Base-by-base conservation (phyloP, 2,888 invertebrate species). In the Elysia crispata region DNA sequence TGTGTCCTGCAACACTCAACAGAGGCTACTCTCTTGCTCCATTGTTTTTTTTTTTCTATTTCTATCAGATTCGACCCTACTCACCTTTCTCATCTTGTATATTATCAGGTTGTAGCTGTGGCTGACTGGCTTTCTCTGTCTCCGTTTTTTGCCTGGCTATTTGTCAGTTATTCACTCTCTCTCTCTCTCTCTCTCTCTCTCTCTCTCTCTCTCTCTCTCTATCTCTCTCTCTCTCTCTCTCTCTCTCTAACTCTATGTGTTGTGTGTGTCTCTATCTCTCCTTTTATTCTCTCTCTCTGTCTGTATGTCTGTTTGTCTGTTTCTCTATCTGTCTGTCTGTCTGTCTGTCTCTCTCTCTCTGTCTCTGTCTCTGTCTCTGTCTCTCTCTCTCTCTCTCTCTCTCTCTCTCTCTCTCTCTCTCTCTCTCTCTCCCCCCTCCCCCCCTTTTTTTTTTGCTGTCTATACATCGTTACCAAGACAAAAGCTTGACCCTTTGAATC, bases 261-360 rank as follows among this genome's bases (percentile, higher is more conserved):
- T 57, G n/a, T 60, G 31, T 76, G 49, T 41, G 33, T 76, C 25
- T 76, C 64, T 41, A 33, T 64, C 23, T 64, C 33, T 64, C n/a
- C 41, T 28, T 41, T 23, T 76, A 28, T 76, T n/a, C n/a, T 28
- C 28, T 31, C 57, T 74, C 57, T 60, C 60, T 30, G 11, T 6
- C 11, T 11, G 41, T 41, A 41, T 11, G 41, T 41, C 41, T 41
- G 11, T 41, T 31, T 57, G n/a, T 60, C 60, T 76, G 49, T 41
- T 23, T 76, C 25, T 76, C 64, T 41, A 33, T 64, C 23, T 64
- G 25, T 64, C n/a, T 64, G 18, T 41, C 41, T 76, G n/a, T 76
- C 41, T 76, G n/a, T 76, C 64, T 41, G 25, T 64, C 76, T 64
- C 64, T 76, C 76, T 76, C 41, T 64, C 49, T 20, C 25, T 76